phyloP scores from a whole-genome alignment of 2,113 vertebrate species.

The Grammomys surdaster region DNA sequence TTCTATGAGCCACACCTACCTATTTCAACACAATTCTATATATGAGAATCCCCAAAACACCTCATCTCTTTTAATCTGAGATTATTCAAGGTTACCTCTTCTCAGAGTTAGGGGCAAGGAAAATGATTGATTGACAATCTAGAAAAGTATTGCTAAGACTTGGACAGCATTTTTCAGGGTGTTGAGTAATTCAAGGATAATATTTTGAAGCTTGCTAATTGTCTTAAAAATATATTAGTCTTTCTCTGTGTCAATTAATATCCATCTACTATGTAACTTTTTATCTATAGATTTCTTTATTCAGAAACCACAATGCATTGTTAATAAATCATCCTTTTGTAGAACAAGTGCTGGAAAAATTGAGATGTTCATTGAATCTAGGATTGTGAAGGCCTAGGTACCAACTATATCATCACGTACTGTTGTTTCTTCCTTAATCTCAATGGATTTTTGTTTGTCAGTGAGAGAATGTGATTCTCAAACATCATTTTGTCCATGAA shows the following conservation, averaged over 20 bases:
- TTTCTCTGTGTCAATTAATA: conserved; percentile 61
- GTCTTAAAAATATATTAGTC: not conserved
- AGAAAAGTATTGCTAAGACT: not conserved
- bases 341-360: conserved; percentile 41
- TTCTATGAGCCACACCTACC: not conserved
- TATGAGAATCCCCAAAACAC: not conserved
- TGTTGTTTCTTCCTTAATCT: conserved; percentile 48
- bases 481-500: not conserved
- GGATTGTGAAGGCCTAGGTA: not conserved
- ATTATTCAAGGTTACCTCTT: not conserved
- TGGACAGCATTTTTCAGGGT: not conserved
- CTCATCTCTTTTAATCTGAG: conserved; percentile 26
- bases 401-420: not conserved
- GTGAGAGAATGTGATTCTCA: not conserved
- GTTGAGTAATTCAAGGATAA: not conserved
- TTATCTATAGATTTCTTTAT: conserved; percentile 33
- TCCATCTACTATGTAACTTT: conserved; percentile 47
- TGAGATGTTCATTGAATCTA: conserved; percentile 31
- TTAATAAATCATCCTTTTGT: conserved; percentile 53
- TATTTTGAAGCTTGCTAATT: conserved; percentile 8
- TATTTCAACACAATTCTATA: not conserved
- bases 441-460: not conserved
- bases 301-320: conserved; percentile 45
- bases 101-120: not conserved
- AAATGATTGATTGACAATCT: not conserved